Evolutionary conservation across 2,888 invertebrate genomes (phyloP), one percentile per base, ranked within the genome.

Genomic region (Eupelmus urozonus): DNA sequence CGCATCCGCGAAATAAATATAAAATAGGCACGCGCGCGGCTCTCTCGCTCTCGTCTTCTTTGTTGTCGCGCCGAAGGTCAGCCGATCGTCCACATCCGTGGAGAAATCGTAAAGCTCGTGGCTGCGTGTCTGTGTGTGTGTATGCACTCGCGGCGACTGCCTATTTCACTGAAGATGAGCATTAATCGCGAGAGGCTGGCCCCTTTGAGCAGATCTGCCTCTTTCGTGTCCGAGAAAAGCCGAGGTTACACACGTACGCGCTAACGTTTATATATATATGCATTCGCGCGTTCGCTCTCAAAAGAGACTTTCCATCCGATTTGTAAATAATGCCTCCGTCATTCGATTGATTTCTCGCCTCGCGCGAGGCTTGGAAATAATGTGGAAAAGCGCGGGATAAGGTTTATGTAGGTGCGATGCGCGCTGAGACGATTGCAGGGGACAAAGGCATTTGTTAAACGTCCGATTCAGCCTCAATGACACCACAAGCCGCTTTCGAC

Each of bases 271-370:
- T n/a, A n/a, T n/a, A n/a, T n/a, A n/a, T n/a, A 34, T 34, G 34
- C 34, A 9, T 34, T 9, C 55, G 40, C 1, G 25, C 49, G n/a
- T 40, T 25, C 4, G 34, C n/a, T 18, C 16, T 1, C n/a, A 9
- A 23, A 18, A 11, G 20, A 1, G 45, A 40, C 63, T 73, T 73
- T 55, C 72, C 62, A 53, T 49, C 20, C 25, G 25, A 72, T 62
- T 62, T 34, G 51, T 62, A 29, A 62, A 63, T 62, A 53, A 62
- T 63, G 34, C 62, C 18, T 25, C 40, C 67, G 67, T 67, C 67
- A 49, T 60, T 29, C 59, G 70, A 71, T 71, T 60, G 70, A 59
- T 29, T 49, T 11, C 34, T 42, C 63, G 55, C 25, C 20, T 16
- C 34, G 34, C 34, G 3, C n/a, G 45, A 13, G 16, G 13, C 11